Conservation (phyloP, 2,888 invertebrate species). For the Drosophila rellima region DNA sequence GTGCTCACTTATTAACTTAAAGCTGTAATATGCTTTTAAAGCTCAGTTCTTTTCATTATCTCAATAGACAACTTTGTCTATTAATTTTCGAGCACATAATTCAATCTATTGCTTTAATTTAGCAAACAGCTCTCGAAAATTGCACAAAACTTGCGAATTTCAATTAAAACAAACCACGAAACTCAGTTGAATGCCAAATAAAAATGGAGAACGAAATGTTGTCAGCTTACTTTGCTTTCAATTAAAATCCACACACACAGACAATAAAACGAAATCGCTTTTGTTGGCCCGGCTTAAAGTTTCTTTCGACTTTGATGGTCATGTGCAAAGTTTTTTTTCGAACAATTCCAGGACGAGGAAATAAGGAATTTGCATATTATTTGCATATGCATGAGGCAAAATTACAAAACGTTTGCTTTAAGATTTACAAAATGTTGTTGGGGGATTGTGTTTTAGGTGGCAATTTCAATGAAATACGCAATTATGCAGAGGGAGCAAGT, state of each 20-base stretch:
- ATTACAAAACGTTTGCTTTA: slow-evolving; percentile 59
- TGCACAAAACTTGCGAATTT: slow-evolving; percentile 40
- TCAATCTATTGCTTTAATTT: slow-evolving; percentile 14
- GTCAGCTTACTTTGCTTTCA: slow-evolving; percentile 58
- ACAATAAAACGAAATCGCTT: slow-evolving; percentile 38
- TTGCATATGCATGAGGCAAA: slow-evolving; percentile 76
- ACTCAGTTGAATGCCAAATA: slow-evolving; percentile 11
- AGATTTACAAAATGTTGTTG: slow-evolving; percentile 60
- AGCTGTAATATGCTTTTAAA: slow-evolving; percentile 1
- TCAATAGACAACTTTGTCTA: slow-evolving; percentile 3
- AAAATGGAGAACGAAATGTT: slow-evolving; percentile 20
- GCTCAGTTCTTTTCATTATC: background rate
- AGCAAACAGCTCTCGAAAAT: slow-evolving; percentile 5
- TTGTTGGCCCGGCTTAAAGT: slow-evolving; percentile 37
- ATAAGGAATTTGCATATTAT: slow-evolving; percentile 70
- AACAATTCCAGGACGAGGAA: slow-evolving; percentile 5
- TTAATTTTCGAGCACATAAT: slow-evolving; percentile 3
- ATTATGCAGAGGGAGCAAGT: slow-evolving; percentile 80
- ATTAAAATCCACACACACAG: slow-evolving; percentile 38
- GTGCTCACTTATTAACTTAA: background rate
- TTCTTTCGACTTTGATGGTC: slow-evolving; percentile 43
- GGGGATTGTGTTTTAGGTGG: slow-evolving; percentile 16
- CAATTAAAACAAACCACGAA: slow-evolving; percentile 62
- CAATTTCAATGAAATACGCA: slow-evolving; percentile 73
- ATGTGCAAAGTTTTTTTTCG: slow-evolving; percentile 44